A percentile compares a stretch with the other conserved stretches of the same genome.
These are phyloP conservation scores for Xestia xanthographa DNA, from an alignment of 2,888 invertebrate genomes.

Conservation along the genomic window DNA sequence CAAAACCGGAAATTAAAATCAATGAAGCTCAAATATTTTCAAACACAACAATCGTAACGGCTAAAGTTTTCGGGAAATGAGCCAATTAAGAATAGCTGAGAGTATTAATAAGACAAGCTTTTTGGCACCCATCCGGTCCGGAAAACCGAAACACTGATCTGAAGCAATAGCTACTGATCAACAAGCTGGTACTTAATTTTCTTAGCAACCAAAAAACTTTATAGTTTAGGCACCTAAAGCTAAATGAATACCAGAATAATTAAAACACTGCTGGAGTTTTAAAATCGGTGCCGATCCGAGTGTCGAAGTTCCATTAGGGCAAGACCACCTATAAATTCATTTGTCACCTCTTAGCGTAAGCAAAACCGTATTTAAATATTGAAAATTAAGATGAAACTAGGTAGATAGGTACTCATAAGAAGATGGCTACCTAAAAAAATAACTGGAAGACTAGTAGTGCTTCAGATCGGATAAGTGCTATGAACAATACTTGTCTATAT, in stretches of 20 bases:
- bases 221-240: not conserved
- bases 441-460: not conserved
- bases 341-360: not conserved
- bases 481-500: not conserved
- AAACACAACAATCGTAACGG: slow-evolving; percentile 44
- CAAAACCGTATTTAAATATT: not conserved
- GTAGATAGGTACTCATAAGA: not conserved
- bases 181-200: not conserved
- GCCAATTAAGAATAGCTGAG: slow-evolving; percentile 36
- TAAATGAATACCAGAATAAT: not conserved
- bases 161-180: not conserved
- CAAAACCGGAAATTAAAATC: slow-evolving; percentile 56
- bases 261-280: not conserved
- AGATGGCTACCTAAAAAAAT: not conserved
- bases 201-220: not conserved
- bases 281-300: not conserved
- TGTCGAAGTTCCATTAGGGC: not conserved
- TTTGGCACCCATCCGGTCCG: not conserved
- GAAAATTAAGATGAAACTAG: not conserved
- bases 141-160: not conserved
- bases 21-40: slow-evolving; percentile 48
- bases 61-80: slow-evolving; percentile 35
- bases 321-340: not conserved
- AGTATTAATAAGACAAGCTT: slow-evolving; percentile 34
- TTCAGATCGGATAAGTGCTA: no score